Base-by-base conservation (phyloP, 1,140 invertebrate species). In the Aphis gossypii region DNA sequence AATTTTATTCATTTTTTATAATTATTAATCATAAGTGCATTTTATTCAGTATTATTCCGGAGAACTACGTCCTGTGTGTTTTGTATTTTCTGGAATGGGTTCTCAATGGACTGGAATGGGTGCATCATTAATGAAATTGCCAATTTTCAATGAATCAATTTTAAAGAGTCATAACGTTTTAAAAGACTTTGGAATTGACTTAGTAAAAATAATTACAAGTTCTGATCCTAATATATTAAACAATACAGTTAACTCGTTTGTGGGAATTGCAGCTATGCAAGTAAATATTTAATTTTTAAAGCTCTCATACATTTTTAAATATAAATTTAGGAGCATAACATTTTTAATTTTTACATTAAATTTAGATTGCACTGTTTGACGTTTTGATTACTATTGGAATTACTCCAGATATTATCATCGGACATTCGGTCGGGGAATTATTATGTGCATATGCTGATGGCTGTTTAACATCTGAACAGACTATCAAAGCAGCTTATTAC, bases 31-130 rank as follows among this genome's bases (percentile, higher is more conserved):
- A 35, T 18, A 90, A n/a, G 20, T 54, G 41, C 89, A n/a, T 93
- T 51, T 94, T 83, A 95, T 96, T 23, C 95, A 96, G 89, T 96
- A 96, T 95, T 97, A 96, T 95, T 95, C 96, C 0, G 97, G 96
- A 1, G 95, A 96, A 14, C 96, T 96, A 93, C 95, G 96, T 94
- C 97, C 98, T 35, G 95, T 99, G 0, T 98, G 98, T 96, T 98
- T 97, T 95, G 96, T 99, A 21, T 99, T 98, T 95, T 97, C 98
- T 94, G 98, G 98, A 90, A 98, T 99, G 97, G 98, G 98, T 11
- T 97, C 97, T 1, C 98, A 99, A 94, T 99, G 98, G 98, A 95
- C 96, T 48, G 97, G 97, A 87, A 98, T 99, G 98, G 98, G 97
- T 38, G 95, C 96, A 54, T 95, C 96, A 30, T 95, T 98, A 94